These are phyloP conservation scores for Polymixis flavicincta DNA, from an alignment of 2,888 invertebrate species.

Conservation along the genomic window DNA sequence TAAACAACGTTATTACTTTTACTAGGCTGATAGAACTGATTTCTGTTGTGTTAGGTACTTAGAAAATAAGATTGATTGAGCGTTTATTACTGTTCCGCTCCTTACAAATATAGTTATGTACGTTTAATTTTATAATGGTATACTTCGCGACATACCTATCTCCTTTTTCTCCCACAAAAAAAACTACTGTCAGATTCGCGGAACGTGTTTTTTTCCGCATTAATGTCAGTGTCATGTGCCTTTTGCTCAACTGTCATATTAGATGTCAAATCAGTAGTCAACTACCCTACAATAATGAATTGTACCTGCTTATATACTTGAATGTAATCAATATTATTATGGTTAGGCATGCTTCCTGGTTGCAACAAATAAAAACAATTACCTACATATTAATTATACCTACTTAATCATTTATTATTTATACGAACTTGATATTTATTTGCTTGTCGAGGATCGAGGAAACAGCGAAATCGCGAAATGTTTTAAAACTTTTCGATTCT, in stretches of 20 bases:
- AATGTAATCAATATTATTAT: slow-evolving; percentile 12
- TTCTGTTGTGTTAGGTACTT: slow-evolving; percentile 22
- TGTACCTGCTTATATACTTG: slow-evolving; percentile 2
- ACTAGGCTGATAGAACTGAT: slow-evolving; percentile 17
- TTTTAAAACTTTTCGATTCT: slow-evolving; percentile 14
- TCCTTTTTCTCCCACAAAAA: neutral
- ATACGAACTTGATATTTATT: neutral
- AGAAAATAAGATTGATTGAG: neutral
- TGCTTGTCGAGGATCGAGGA: neutral
- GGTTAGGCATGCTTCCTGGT: slow-evolving; percentile 11
- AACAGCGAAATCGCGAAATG: neutral
- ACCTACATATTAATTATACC: neutral
- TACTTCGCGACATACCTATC: neutral
- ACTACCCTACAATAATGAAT: slow-evolving; percentile 37
- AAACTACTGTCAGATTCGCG: neutral
- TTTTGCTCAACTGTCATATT: slow-evolving; percentile 19
- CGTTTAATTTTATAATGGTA: neutral
- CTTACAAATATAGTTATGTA: neutral
- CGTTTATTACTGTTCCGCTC: neutral
- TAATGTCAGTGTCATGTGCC: neutral
- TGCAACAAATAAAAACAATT: slow-evolving; percentile 13
- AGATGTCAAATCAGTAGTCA: slow-evolving; percentile 1
- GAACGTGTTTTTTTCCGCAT: neutral
- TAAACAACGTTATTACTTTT: slow-evolving; percentile 48
- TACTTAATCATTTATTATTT: neutral